Evolutionary conservation across 1,140 invertebrate species (phyloP), one percentile per base, ranked within the genome.

Genomic region (Drosophila elegans): DNA sequence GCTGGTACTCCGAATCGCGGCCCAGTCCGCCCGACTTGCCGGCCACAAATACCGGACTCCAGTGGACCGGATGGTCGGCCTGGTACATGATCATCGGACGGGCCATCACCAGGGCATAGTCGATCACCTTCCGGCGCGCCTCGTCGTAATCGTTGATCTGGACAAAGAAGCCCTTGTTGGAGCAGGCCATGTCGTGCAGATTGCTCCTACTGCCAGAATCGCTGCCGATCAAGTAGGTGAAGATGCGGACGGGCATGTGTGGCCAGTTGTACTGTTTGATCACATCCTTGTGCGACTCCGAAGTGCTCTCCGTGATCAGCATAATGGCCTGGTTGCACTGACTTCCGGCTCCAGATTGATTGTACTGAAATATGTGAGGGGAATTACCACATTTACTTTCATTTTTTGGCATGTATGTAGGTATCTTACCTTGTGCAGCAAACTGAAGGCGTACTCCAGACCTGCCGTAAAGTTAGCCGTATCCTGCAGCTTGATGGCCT

Each of bases 261-360:
- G 97, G 96, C 94, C 95, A 97, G 93, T 99, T 99, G 93, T 98
- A 98, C 49, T 95, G 93, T 72, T 96, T 95, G 82, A 98, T 97
- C 16, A 91, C 86, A 5, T 92, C 92, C 69, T 90, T 91, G 61
- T 92, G 90, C 2, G 93, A 94, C 61, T 95, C 95, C 0, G 97
- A 96, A n/a, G 97, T 96, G 32, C 97, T 98, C 86, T 99, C 97
- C 4, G 97, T 97, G 36, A 99, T 96, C 49, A 99, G 92, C 95
- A 99, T 98, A 44, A 99, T 99, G 2, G 98, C 98, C 93, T 99
- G 98, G 93, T 99, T 99, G 91, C 99, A 99, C 81, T 98, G 96
- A 68, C 96, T 96, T 6, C 97, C 97, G 77, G 95, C 94, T 2
- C 96, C 95, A 0, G 96, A 96, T 60, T 96, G 94, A 85, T 97